A percentile compares a stretch with the other conserved stretches of the same genome.
phyloP scores from a whole-genome alignment of 2,888 invertebrate species.

The Meteorus cinctellus region DNA sequence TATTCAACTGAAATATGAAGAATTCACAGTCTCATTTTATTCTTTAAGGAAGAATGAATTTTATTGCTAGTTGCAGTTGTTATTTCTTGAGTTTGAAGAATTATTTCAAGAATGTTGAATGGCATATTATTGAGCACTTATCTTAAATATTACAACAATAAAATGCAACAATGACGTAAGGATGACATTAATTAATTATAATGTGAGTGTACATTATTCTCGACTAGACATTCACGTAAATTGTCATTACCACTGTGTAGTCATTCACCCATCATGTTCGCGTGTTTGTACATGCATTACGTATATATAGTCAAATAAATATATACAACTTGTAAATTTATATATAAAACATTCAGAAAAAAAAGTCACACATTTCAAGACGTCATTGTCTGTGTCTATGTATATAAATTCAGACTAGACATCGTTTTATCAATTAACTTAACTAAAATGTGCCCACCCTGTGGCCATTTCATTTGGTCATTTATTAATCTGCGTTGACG shows the following conservation, averaged over 20 bases:
- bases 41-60: too few relatives aligned
- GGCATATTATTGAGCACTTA: neutral
- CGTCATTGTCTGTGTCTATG: neutral
- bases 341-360: neutral
- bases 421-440: constrained; percentile 60
- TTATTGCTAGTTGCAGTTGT: too few relatives aligned
- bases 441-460: constrained; percentile 57
- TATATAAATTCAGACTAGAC: constrained; percentile 23
- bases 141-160: constrained; percentile 28
- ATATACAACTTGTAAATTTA: constrained; percentile 1
- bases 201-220: constrained; percentile 21
- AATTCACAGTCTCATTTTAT: too few relatives aligned
- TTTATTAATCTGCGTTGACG: constrained; percentile 46
- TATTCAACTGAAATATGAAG: too few relatives aligned
- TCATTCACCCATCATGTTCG: constrained; percentile 63
- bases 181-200: constrained; percentile 40
- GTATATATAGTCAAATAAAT: neutral
- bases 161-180: constrained; percentile 43
- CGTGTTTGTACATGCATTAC: constrained; percentile 7
- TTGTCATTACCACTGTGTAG: constrained; percentile 55
- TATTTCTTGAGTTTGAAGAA: too few relatives aligned
- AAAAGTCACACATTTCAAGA: neutral
- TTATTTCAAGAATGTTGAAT: neutral
- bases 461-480: constrained; percentile 13
- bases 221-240: constrained; percentile 50